A percentile compares a stretch with the other conserved stretches of the same genome.
phyloP scores from a whole-genome alignment of 2,113 vertebrate genomes.

The Callospermophilus lateralis region DNA sequence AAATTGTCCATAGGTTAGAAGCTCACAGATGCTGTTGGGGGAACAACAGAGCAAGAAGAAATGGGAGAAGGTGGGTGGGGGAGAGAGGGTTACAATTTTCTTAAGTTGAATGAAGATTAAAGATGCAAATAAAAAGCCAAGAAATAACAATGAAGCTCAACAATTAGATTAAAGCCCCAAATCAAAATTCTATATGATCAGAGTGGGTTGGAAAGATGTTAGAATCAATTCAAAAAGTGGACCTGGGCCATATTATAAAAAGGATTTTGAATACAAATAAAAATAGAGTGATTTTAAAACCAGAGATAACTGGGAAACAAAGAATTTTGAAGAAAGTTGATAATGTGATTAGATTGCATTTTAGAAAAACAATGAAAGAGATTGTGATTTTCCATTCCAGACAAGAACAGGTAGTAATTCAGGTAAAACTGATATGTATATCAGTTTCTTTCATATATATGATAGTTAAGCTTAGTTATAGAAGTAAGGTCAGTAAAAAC shows the following conservation, averaged over 20 bases:
- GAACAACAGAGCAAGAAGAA: background rate
- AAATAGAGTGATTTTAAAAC: background rate
- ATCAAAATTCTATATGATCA: background rate
- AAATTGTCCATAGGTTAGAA: background rate
- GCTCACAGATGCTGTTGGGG: background rate
- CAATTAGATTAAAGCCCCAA: background rate
- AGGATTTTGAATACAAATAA: slow-evolving; percentile 22
- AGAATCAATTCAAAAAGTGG: background rate
- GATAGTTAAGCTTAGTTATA: background rate
- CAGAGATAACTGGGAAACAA: background rate
- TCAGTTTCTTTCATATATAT: no score
- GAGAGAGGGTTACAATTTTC: background rate
- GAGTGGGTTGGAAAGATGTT: background rate
- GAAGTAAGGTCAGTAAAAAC: background rate
- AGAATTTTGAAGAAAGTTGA: background rate
- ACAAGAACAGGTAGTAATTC: background rate
- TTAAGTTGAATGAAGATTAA: background rate
- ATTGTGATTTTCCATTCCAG: background rate
- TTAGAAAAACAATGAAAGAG: background rate
- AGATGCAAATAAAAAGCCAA: background rate
- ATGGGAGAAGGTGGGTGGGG: background rate
- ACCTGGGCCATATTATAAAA: background rate
- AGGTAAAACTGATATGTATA: no score
- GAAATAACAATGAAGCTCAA: background rate
- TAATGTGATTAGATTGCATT: background rate